Evolutionary conservation across 2,888 invertebrate species (phyloP), one percentile per base, ranked within the genome.

Genomic region (Muschampia plurimacula): DNA sequence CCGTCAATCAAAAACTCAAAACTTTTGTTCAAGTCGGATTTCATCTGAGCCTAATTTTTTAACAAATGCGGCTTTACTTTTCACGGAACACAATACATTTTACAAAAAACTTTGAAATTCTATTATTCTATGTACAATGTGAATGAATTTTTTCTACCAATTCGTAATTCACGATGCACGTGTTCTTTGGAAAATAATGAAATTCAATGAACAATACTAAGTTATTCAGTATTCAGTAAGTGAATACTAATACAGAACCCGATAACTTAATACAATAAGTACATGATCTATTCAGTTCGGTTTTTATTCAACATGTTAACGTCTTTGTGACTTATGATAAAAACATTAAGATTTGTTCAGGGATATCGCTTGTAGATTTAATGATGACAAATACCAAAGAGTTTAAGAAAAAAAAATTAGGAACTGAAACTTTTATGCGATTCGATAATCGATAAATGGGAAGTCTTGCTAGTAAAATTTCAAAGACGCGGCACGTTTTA

Each of bases 171-270:
- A 32, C 44, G 12, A 46, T 46, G 44, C 44, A 46, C 44, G 44
- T 46, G 44, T 46, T 46, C 10, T 12, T 46, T 46, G 4, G n/a
- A 49, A 13, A 49, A 49, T 49, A 49, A 49, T 49, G 0, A 2
- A 49, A 49, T 49, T n/a, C 49, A 49, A 6, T 49, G 49, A n/a
- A 49, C 49, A 49, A 49, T 49, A 49, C n/a, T 49, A 49, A n/a
- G n/a, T 49, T 32, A 32, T 32, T 32, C 32, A 32, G 32, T 32
- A 32, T 32, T 32, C 32, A 49, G n/a, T 13, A 4, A n/a, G n/a
- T 49, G 49, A 13, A 49, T 49, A 49, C 49, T 49, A 49, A 49
- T 49, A 46, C n/a, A 49, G 41, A 9, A 41, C 41, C 9, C 41
- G 8, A 5, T 41, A 49, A 49, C n/a, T 49, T 49, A 49, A 49